Base-by-base conservation (phyloP, 2,113 vertebrate species). In the Ornithorhynchus anatinus region DNA sequence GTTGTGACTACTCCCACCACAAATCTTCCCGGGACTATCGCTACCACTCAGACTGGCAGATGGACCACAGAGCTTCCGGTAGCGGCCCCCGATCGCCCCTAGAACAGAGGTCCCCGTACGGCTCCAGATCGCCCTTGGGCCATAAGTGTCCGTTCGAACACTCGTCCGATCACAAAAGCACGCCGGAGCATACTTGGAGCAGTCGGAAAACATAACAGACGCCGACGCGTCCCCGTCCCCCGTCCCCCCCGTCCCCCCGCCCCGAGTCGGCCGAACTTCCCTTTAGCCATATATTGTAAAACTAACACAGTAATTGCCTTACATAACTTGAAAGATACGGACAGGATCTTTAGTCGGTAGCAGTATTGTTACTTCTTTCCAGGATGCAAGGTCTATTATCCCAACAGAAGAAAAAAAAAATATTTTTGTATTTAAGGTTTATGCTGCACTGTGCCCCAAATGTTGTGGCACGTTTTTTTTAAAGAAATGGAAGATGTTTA, bases 381-480 rank as follows among this genome's bases (percentile, higher is more conserved):
- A 92, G 90, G 91, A 93, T 92, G 88, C 91, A 94, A 94, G 90
- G 89, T 92, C 89, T 94, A 80, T 91, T 93, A 93, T 92, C 94
- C 92, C 92, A 91, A 91, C 86, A 93, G 87, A 88, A 91, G 92
- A 94, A 90, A 90, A n/a, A n/a, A 76, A 73, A 89, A 94, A 91
- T 99, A 99, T 97, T 99, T 99, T 99, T 98, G 91, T 99, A 99
- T 96, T 96, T 96, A 94, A 98, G 93, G 93, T 92, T 95, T 95
- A 94, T 93, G 94, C 95, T 96, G 95, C 95, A 94, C 90, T 88
- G 86, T 93, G 90, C 94, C 94, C 85, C 93, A 91, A 89, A 88
- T 90, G 89, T 76, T 84, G 91, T 92, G 86, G 95, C 93, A 89
- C 90, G 94, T 96, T 94, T 95, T 94, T 95, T 96, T 94, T 95